These are phyloP conservation scores for Cisticola juncidis DNA, from an alignment of 2,113 vertebrate species.

Conservation along the genomic window DNA sequence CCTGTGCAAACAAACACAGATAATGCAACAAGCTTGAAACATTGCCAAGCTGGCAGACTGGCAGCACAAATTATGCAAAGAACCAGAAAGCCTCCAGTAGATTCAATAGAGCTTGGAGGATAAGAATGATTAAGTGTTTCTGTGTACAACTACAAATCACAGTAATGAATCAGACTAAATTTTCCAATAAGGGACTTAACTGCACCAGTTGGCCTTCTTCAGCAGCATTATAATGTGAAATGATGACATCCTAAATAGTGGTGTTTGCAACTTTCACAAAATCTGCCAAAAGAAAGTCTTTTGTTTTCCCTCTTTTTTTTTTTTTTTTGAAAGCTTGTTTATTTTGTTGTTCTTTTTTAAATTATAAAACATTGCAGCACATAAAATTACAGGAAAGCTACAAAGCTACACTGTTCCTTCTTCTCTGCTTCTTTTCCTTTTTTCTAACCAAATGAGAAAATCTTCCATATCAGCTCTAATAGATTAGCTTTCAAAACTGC, in stretches of 20 bases:
- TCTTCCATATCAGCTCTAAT: background rate
- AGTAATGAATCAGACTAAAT: conserved; percentile 76
- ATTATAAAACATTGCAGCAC: background rate
- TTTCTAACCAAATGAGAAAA: background rate
- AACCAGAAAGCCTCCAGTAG: conserved; percentile 66
- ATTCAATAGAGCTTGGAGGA: conserved; percentile 56
- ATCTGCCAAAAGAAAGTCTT: conserved; percentile 4
- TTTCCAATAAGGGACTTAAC: conserved; percentile 68
- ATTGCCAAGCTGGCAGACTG: conserved; percentile 65
- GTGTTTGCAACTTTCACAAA: conserved; percentile 20
- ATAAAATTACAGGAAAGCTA: background rate
- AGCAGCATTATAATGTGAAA: conserved; percentile 46
- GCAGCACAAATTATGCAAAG: conserved; percentile 69
- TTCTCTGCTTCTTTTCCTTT: background rate
- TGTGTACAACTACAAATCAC: conserved; percentile 71
- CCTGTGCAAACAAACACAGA: conserved; percentile 61
- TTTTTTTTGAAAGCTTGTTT: background rate
- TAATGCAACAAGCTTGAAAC: conserved; percentile 63
- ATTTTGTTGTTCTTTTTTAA: background rate
- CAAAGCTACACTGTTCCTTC: background rate
- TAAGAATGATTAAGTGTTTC: conserved; percentile 74
- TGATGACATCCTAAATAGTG: conserved; percentile 57
- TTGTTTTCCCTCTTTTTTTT: background rate
- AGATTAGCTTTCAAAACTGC: background rate
- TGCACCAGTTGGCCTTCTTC: conserved; percentile 70